Conservation (phyloP, 2,888 invertebrate species). For the Boloria selene region DNA sequence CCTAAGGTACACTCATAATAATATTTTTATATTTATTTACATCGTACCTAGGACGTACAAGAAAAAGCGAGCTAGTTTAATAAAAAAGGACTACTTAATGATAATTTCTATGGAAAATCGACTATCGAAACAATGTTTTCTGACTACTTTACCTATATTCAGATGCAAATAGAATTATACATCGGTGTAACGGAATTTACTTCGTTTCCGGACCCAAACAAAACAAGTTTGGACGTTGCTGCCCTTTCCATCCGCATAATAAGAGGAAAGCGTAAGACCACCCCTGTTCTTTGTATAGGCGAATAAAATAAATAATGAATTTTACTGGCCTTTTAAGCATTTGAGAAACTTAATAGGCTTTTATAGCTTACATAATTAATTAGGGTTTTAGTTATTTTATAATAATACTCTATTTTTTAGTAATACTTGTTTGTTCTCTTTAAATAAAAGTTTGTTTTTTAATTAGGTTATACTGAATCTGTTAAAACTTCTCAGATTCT, state of each 20-base stretch:
- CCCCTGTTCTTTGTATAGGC: constrained; percentile 21
- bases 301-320: constrained; percentile 14
- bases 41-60: no score
- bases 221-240: constrained; percentile 11
- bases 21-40: no score
- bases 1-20: no score
- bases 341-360: constrained; percentile 5
- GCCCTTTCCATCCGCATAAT: constrained; percentile 21
- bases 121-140: background rate
- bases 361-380: constrained; percentile 1
- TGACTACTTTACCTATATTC: constrained; percentile 13
- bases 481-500: no score
- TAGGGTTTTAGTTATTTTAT: background rate
- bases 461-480: no score
- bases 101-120: background rate
- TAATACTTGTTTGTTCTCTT: no score
- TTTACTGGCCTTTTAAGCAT: constrained; percentile 2
- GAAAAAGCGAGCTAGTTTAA: no score
- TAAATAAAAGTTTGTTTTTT: no score
- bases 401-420: no score
- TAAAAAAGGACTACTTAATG: no score
- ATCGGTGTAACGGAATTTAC: constrained; percentile 14
- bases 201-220: constrained; percentile 25
- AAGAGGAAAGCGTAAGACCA: constrained; percentile 22
- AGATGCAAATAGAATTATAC: constrained; percentile 22